Percentiles rank a stretch among this genome's conserved stretches.
phyloP scores from a whole-genome alignment of 2,797 vertebrate genomes.

The Tiaroga cobitis region DNA sequence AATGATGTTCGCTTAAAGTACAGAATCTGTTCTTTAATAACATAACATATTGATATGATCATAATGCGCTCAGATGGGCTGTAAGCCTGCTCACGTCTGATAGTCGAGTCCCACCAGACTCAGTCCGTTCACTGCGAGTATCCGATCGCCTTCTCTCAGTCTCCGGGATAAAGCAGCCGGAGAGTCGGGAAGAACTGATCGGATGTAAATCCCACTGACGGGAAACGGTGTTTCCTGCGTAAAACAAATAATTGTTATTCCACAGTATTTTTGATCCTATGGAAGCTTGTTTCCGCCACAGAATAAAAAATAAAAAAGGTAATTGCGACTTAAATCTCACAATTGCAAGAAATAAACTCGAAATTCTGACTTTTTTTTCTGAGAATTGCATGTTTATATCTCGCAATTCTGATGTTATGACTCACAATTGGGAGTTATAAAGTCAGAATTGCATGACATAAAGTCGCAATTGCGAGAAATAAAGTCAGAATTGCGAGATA shows the following conservation, averaged over 20 bases:
- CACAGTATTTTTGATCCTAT: background rate
- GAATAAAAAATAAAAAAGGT: too few species aligned
- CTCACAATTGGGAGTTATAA: too few species aligned
- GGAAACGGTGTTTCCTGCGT: slow-evolving; percentile 70
- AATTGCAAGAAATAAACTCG: too few species aligned
- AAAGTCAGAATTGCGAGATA: too few species aligned
- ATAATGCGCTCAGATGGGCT: background rate
- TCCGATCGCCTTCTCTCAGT: slow-evolving; percentile 76
- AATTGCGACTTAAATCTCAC: too few species aligned
- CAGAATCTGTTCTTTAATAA: background rate
- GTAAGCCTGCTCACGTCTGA: slow-evolving; percentile 64
- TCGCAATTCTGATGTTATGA: too few species aligned
- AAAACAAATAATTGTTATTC: background rate
- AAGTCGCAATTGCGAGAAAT: too few species aligned
- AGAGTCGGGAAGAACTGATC: slow-evolving; percentile 76
- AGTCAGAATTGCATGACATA: too few species aligned
- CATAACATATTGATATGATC: background rate
- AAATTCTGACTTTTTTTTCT: too few species aligned
- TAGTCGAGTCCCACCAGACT: slow-evolving; percentile 77
- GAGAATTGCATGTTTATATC: too few species aligned
- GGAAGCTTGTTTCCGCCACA: too few species aligned
- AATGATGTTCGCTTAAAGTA: background rate
- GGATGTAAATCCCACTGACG: slow-evolving; percentile 77
- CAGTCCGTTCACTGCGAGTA: slow-evolving; percentile 81
- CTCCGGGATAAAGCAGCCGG: slow-evolving; percentile 74